Percentiles rank a stretch among this genome's conserved stretches.
Evolutionary conservation across 2,113 vertebrate species (phyloP).

Genomic region (Heteronetta atricapilla): DNA sequence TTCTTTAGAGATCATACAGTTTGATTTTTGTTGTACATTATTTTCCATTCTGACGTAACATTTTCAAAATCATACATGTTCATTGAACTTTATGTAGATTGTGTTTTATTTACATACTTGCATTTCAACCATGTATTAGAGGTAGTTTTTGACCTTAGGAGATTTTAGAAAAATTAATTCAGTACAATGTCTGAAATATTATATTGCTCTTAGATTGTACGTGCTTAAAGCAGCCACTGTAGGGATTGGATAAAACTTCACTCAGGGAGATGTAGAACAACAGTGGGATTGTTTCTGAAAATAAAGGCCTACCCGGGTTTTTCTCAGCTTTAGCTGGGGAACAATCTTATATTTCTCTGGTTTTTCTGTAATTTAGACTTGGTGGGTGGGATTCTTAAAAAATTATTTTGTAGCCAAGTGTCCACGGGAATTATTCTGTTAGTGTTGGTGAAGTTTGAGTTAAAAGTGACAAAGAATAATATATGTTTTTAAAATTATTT

Average conservation of each 20-base stretch:
- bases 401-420: not conserved
- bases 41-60: not conserved
- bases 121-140: not conserved
- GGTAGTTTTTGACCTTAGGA: not conserved
- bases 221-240: not conserved
- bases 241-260: not conserved
- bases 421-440: not conserved
- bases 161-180: not conserved
- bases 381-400: not conserved
- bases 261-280: not conserved
- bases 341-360: not conserved
- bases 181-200: not conserved
- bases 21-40: not conserved
- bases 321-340: not conserved
- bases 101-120: not conserved
- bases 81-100: not conserved
- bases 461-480: not conserved
- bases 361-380: not conserved
- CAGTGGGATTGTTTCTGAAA: not conserved
- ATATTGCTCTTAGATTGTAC: not conserved
- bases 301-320: not conserved
- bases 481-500: not conserved
- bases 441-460: not conserved
- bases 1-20: not conserved
- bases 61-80: not conserved